A percentile compares a stretch with the other conserved stretches of the same genome.
Conservation (phyloP, 2,113 vertebrate species). For the Cariama cristata region DNA sequence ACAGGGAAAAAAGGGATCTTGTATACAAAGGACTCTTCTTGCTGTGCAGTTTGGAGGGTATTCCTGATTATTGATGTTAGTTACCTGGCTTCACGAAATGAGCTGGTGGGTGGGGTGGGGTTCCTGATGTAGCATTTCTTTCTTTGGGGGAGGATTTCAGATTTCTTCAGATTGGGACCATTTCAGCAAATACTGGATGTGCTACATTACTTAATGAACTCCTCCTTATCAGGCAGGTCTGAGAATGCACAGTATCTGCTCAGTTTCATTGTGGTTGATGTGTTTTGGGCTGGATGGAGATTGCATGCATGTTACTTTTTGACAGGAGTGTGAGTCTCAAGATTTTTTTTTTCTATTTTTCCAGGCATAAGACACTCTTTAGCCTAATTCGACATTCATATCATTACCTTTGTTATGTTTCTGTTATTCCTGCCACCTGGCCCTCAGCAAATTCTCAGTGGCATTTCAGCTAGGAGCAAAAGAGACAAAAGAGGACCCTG, state of each 20-base stretch:
- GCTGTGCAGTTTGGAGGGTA: not conserved
- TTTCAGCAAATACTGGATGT: not conserved
- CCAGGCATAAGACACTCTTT: not conserved
- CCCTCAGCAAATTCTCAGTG: not conserved
- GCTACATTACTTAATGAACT: not conserved
- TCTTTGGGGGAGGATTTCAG: not conserved
- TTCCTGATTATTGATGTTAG: not conserved
- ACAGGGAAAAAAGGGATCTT: not conserved
- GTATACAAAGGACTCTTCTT: not conserved
- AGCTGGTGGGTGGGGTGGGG: not conserved
- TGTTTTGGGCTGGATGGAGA: not conserved
- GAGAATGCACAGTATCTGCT: not conserved
- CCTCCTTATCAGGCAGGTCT: not conserved
- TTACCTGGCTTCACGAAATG: not conserved
- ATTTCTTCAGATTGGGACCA: not conserved
- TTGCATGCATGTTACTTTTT: not conserved
- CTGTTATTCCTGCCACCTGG: not conserved
- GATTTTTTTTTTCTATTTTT: not conserved
- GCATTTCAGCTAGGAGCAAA: not conserved
- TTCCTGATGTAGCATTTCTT: not conserved
- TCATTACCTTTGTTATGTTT: not conserved
- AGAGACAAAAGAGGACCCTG: not conserved
- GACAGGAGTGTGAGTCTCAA: not conserved
- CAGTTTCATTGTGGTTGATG: not conserved
- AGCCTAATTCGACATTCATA: not conserved